phyloP scores from a whole-genome alignment of 1,140 invertebrate genomes.

The Diuraphis noxia region DNA sequence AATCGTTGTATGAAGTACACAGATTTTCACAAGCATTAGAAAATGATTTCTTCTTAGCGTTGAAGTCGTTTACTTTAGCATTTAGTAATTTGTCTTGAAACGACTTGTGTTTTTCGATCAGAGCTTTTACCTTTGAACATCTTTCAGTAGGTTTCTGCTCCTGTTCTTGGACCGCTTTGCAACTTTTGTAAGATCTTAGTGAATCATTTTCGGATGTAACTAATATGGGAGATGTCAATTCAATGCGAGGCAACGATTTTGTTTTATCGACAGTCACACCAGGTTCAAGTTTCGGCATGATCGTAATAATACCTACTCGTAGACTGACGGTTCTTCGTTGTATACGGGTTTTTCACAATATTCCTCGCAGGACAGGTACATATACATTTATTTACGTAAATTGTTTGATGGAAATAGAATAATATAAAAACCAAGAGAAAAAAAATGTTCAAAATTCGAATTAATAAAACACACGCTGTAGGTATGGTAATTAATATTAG shows the following conservation, averaged over 20 bases:
- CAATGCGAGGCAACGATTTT: neutral
- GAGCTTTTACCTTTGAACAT: neutral
- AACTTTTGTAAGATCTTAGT: neutral
- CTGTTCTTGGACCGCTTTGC: too few relatives aligned
- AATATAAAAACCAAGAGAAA: neutral
- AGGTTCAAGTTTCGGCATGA: neutral
- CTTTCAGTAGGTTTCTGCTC: neutral
- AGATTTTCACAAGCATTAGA: neutral
- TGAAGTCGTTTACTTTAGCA: neutral
- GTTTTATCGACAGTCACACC: neutral
- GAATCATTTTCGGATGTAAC: neutral
- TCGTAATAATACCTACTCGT: neutral
- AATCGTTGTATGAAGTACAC: neutral
- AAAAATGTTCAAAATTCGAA: neutral
- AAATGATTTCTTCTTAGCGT: neutral
- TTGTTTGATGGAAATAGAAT: neutral
- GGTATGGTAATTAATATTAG: neutral
- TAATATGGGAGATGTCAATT: neutral
- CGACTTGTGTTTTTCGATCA: neutral
- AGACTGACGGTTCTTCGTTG: neutral
- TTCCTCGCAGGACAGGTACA: neutral
- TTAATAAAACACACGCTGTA: neutral
- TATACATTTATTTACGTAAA: neutral
- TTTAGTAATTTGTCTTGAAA: neutral
- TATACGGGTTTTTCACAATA: neutral